A percentile compares a stretch with the other conserved stretches of the same genome.
These are phyloP conservation scores for Tortricodes alternella DNA, from an alignment of 2,888 invertebrate species.

Conservation along the genomic window DNA sequence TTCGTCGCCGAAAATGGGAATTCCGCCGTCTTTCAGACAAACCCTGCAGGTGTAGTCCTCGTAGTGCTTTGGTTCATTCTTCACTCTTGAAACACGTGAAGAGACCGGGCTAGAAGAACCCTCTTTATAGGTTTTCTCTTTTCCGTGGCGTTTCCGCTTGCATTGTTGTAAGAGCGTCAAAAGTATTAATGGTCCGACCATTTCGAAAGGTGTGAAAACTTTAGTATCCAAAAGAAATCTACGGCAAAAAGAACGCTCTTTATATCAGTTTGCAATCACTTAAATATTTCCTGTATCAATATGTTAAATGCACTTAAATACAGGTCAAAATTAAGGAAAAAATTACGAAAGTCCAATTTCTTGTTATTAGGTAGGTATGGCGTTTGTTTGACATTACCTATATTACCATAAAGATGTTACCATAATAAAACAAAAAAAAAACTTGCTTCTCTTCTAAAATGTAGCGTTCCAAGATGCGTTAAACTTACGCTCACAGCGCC, in stretches of 20 bases:
- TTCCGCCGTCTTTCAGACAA: slow-evolving; percentile 63
- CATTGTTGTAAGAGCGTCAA: slow-evolving; percentile 60
- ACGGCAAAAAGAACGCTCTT: not conserved
- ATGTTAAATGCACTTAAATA: too few relatives aligned
- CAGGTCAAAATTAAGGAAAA: too few relatives aligned
- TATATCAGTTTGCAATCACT: too few relatives aligned
- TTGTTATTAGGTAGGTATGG: too few relatives aligned
- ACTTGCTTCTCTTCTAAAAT: too few relatives aligned
- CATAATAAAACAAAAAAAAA: too few relatives aligned
- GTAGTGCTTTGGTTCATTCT: slow-evolving; percentile 25
- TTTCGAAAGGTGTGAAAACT: slow-evolving; percentile 29
- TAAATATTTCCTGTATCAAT: too few relatives aligned
- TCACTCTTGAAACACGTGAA: slow-evolving; percentile 25
- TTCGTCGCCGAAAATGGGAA: slow-evolving; percentile 56
- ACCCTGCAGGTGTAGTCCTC: slow-evolving; percentile 54
- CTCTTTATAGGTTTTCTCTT: not conserved
- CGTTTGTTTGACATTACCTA: too few relatives aligned
- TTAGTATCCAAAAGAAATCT: not conserved
- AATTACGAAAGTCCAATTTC: too few relatives aligned
- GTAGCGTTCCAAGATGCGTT: too few relatives aligned
- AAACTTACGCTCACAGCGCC: too few relatives aligned
- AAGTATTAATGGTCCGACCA: slow-evolving; percentile 54
- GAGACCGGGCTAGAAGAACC: not conserved
- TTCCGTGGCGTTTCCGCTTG: slow-evolving; percentile 33
- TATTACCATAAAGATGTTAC: too few relatives aligned